Evolutionary conservation across 1,140 invertebrate species (phyloP), one percentile per base, ranked within the genome.

Genomic region (Neotoxoptera formosana): DNA sequence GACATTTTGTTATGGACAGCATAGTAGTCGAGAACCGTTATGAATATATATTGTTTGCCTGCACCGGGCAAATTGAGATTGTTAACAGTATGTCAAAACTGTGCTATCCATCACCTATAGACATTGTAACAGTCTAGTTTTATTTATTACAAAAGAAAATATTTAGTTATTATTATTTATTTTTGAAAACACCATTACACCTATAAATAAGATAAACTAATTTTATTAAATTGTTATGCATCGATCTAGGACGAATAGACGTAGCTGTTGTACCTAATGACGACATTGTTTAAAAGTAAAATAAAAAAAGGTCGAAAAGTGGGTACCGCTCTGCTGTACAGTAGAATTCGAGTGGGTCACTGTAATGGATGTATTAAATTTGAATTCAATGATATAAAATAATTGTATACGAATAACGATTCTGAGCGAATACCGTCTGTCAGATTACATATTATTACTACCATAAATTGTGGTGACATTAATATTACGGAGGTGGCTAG

Each of bases 101-200:
- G 34, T 83, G 21, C 81, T 83, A 83, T 83, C 36, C 34, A 83
- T 83, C 81, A 83, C 7, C 9, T 41, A 83, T 23, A 21, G 3
- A 83, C 34, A 83, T 36, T 41, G 20, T 83, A 41, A 21, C 21
- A 83, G 81, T 41, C 34, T 1, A 41, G 7, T 83, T 83, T 83
- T 41, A 83, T 83, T 83, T 83, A 23, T 36, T 83, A 83, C 21
- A 83, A 81, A 83, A 83, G 81, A 83, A 83, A 41, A 41, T 83
- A 83, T 83, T 83, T 83, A 41, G 34, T 83, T 41, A 23, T 83
- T 83, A 41, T 83, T 83, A 41, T 83, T 23, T 36, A 83, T 76
- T 76, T n/a, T 76, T n/a, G n/a, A n/a, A 76, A 76, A n/a, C 14
- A 6, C 30, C 4, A 34, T 76, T 76, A 76, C 11, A 76, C 60